phyloP scores from a whole-genome alignment of 2,888 invertebrate genomes.

The Saturnia japonica region DNA sequence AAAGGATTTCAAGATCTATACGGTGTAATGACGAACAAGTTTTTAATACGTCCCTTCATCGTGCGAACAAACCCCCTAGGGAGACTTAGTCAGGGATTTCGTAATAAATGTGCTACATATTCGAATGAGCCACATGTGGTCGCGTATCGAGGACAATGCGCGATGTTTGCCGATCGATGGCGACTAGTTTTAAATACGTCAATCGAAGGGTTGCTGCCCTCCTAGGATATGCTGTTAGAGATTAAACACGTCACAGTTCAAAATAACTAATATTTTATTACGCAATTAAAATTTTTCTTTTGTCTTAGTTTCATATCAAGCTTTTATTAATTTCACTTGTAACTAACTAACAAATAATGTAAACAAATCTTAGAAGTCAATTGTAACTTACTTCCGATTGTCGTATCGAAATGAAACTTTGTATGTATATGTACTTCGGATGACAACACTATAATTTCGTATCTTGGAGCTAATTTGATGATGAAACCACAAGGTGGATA shows the following conservation, averaged over 20 bases:
- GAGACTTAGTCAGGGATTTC: slow-evolving; percentile 14
- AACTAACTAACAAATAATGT: no score
- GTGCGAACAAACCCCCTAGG: neutral
- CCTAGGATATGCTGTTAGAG: slow-evolving; percentile 35
- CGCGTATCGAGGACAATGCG: slow-evolving; percentile 15
- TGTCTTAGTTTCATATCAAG: no score
- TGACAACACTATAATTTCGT: no score
- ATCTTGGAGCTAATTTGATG: no score
- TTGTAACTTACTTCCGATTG: no score
- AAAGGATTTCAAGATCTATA: neutral
- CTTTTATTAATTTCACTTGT: no score
- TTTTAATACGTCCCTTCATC: slow-evolving; percentile 8
- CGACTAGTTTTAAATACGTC: slow-evolving; percentile 65
- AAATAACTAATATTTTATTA: neutral
- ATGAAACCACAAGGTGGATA: no score
- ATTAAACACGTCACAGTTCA: slow-evolving; percentile 21
- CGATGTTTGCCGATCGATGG: slow-evolving; percentile 52
- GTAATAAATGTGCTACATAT: slow-evolving; percentile 13
- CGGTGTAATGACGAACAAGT: slow-evolving; percentile 4
- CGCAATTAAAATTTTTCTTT: no score
- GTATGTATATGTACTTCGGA: no score
- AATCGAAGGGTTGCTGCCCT: slow-evolving; percentile 69
- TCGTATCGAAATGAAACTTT: no score
- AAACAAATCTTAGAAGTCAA: no score
- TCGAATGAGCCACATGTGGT: slow-evolving; percentile 10